Base-by-base conservation (phyloP, 2,797 vertebrate species). In the Etheostoma perlongum region DNA sequence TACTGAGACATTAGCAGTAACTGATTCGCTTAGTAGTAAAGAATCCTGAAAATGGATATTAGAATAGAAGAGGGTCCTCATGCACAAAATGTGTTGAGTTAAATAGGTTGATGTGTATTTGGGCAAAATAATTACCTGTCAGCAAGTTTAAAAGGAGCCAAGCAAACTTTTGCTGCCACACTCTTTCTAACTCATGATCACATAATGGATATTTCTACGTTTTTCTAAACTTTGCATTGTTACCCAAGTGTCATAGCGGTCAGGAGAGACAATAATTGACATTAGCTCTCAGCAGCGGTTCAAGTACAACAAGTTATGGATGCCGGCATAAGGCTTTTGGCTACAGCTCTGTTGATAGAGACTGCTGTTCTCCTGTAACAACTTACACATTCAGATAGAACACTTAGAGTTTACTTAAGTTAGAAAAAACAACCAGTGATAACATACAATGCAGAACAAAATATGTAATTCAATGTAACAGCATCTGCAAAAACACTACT, bases 301-400 rank as follows among this genome's bases (percentile, higher is more conserved):
- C n/a, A 40, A 11, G 52, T 65, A 53, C 72, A 51, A 57, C 21
- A 57, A 40, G 36, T 55, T 19, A 72, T 30, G 33, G 21, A 42
- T 61, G 19, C 40, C 4, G 0, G 11, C 36, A 33, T 62, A 33
- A 33, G 1, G 0, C 9, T 21, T 30, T 62, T 46, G 62, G 59
- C 27, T 51, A 46, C 25, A 33, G 40, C 63, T 57, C 8, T 58
- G 10, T 9, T 62, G 27, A 46, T 40, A 33, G 46, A 65, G 10
- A 67, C 7, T 44, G 19, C 19, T 44, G 9, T 18, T 66, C 16
- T 47, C n/a, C 10, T 21, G 8, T 25, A 27, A 64, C 15, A 40
- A 16, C 30, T 13, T 27, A 33, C 4, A 27, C 19, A 33, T 15
- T 19, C 27, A 63, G 19, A 53, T 2, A 21, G 5, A 12, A 55